Conservation (phyloP, 2,797 vertebrate genomes). For the Clarias laeviceps region DNA sequence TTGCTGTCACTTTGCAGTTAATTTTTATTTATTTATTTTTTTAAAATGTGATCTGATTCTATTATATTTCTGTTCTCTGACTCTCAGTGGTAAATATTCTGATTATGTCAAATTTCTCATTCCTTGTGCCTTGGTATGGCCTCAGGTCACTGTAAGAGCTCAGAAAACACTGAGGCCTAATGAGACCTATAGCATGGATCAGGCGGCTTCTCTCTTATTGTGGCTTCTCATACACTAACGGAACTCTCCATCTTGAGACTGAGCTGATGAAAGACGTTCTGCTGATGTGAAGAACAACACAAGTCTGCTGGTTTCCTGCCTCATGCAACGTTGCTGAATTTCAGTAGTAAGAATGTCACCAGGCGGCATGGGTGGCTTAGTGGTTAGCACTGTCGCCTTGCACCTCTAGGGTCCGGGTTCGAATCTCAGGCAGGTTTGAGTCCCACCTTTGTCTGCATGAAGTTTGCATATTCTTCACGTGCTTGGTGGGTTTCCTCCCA, state of each 20-base stretch:
- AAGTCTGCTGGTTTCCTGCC: not conserved
- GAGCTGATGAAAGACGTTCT: not conserved
- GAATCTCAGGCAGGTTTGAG: too few species aligned
- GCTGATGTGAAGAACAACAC: not conserved
- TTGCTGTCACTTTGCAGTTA: not conserved
- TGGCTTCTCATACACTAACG: not conserved
- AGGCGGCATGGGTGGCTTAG: too few species aligned
- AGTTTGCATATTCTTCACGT: too few species aligned
- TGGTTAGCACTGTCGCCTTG: too few species aligned
- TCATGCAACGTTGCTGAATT: not conserved
- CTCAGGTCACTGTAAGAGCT: not conserved
- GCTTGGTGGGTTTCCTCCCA: too few species aligned
- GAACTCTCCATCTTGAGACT: not conserved
- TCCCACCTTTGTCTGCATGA: too few species aligned
- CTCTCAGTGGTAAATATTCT: not conserved
- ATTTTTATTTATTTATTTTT: not conserved
- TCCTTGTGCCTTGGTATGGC: not conserved
- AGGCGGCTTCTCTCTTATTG: not conserved
- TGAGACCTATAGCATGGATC: not conserved
- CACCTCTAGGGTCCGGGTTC: too few species aligned
- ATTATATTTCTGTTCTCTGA: not conserved
- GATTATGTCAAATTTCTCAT: not conserved
- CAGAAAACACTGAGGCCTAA: not conserved
- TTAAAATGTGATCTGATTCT: not conserved
- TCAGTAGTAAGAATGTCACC: not conserved